Conservation (phyloP, 2,888 invertebrate species). For the Aspidiotus rigidus region DNA sequence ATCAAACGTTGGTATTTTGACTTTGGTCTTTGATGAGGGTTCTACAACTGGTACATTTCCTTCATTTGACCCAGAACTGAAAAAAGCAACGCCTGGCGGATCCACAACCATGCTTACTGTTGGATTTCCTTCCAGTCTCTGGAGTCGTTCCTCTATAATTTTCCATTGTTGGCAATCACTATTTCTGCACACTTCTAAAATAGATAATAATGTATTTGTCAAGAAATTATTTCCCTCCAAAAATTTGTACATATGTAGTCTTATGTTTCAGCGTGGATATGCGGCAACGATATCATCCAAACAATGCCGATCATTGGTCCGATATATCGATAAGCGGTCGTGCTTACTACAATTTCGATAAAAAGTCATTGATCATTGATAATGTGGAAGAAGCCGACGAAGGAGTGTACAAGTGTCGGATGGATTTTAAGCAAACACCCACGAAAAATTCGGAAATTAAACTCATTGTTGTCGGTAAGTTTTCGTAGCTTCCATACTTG, state of each 20-base stretch:
- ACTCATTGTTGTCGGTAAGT: slow-evolving; percentile 27
- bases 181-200: background rate
- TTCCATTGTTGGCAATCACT: no score
- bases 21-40: no score
- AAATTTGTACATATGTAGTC: background rate
- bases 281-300: slow-evolving; percentile 13
- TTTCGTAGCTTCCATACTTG: background rate
- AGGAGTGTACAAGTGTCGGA: slow-evolving; percentile 25
- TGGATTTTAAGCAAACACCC: slow-evolving; percentile 26
- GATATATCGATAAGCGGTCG: slow-evolving; percentile 17
- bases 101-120: no score
- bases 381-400: slow-evolving; percentile 18
- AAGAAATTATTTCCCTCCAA: background rate
- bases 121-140: no score
- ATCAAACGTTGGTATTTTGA: no score
- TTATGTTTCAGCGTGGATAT: slow-evolving; percentile 25
- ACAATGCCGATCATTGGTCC: slow-evolving; percentile 27
- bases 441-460: slow-evolving; percentile 25
- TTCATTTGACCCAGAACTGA: no score
- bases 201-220: background rate
- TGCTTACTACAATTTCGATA: slow-evolving; percentile 24
- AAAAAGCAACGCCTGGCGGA: no score
- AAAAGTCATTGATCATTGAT: slow-evolving; percentile 20
- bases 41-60: no score
- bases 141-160: no score